A percentile compares a stretch with the other conserved stretches of the same genome.
These are phyloP conservation scores for Corapipo altera DNA, from an alignment of 2,113 vertebrate genomes.

Conservation along the genomic window DNA sequence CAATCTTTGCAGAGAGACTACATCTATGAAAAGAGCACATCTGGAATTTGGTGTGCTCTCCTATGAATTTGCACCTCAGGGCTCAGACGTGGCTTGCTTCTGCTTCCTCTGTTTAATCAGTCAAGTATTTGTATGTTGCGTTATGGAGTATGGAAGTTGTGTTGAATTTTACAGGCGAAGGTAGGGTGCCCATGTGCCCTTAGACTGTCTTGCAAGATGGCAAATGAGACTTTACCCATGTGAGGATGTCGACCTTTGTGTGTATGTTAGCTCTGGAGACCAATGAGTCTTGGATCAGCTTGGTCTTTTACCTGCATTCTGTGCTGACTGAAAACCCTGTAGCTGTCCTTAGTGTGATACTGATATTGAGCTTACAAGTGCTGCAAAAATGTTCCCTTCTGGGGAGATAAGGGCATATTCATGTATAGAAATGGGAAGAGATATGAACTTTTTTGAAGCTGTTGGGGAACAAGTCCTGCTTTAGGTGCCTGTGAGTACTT, in stretches of 20 bases:
- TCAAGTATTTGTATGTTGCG: background rate
- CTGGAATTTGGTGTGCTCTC: background rate
- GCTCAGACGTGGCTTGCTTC: background rate
- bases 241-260: background rate
- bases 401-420: background rate
- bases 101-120: background rate
- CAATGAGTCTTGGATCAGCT: background rate
- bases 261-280: background rate
- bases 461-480: background rate
- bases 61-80: background rate
- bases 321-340: background rate
- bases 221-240: background rate
- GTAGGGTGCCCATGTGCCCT: background rate
- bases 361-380: background rate
- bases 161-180: background rate
- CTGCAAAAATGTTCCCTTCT: background rate
- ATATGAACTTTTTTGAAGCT: background rate
- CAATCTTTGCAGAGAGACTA: background rate
- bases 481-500: background rate
- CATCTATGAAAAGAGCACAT: background rate
- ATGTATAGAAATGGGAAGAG: background rate
- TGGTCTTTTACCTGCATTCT: background rate
- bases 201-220: background rate
- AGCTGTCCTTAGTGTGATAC: background rate
- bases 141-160: background rate